phyloP scores from a whole-genome alignment of 1,140 invertebrate species.

The Harpegnathos saltator region DNA sequence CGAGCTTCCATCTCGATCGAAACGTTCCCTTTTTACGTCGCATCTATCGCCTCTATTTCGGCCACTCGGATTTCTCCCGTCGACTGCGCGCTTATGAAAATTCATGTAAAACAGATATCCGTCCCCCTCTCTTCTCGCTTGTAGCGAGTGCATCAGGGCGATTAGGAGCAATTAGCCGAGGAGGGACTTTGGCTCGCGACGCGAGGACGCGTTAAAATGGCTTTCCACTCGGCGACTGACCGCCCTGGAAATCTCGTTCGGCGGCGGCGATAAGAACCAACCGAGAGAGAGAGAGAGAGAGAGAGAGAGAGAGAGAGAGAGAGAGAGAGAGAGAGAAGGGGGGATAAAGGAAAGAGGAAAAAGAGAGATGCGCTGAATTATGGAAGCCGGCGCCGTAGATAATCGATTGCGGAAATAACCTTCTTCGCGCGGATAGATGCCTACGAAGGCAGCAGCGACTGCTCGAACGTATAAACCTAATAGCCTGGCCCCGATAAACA shows the following conservation, averaged over 20 bases:
- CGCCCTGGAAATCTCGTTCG: neutral
- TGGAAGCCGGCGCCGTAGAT: constrained; percentile 49
- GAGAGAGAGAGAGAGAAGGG: too few relatives aligned
- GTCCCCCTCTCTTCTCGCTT: too few relatives aligned
- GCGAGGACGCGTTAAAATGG: constrained; percentile 32
- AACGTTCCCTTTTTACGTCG: constrained; percentile 2
- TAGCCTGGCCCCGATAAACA: neutral
- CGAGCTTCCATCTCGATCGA: neutral
- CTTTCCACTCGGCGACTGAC: neutral
- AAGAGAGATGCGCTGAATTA: constrained; percentile 30
- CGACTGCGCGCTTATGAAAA: too few relatives aligned
- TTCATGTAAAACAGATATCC: too few relatives aligned
- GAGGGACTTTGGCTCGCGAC: neutral
- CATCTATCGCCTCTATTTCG: too few relatives aligned
- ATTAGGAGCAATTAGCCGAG: neutral
- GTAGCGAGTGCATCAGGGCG: constrained; percentile 2
- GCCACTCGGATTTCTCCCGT: too few relatives aligned
- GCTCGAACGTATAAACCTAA: neutral
- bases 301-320: too few relatives aligned
- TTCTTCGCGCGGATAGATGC: constrained; percentile 19
- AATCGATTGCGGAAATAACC: constrained; percentile 53
- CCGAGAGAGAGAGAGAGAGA: neutral
- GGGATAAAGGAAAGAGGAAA: too few relatives aligned
- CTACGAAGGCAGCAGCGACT: constrained; percentile 20
- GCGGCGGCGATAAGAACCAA: constrained; percentile 38